Evolutionary conservation across 1,140 invertebrate genomes (phyloP), one percentile per base, ranked within the genome.

Genomic region (Ceratosolen solmsi): DNA sequence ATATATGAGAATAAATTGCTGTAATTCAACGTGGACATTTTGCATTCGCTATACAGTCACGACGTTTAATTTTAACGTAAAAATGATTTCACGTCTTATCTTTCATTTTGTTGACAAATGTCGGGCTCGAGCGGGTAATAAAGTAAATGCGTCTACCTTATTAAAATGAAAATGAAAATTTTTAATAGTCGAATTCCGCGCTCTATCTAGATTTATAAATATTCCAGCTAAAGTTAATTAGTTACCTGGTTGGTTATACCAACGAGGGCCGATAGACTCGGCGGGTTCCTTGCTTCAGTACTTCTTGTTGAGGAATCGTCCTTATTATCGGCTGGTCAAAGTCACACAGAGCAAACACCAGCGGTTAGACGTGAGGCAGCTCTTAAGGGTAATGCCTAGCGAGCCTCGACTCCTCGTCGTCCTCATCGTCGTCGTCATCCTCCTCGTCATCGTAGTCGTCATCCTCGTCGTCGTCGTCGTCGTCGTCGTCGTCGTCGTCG

Each of bases 401-500:
- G 5, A 46, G 5, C 41, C 41, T 46, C 41, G 5, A 7, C 41
- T 13, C 36, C 8, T 80, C 17, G 79, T 74, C 49, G 41, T 78
- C 58, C 36, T 54, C 9, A 15, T 54, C 11, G 51, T 54, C 51
- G 60, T 63, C 60, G 27, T 33, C 60, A 27, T 33, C 60, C 36
- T 13, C 65, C 36, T 70, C 60, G 65, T 70, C 65, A 11, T 7
- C 36, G 17, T 80, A 22, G 79, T 74, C 49, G 41, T 78, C 58
- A 36, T 54, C 51, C 5, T 54, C 5, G 51, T 54, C 51, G 60
- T 63, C 60, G 27, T 33, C 25, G 60, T 33, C 60, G 33, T 13
- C 65, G 65, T 70, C 25, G 65, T 72, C 70, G 38, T 4, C 46
- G 65, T 70, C 65, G 65, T 22, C 33, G 36, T 20, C 9, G n/a